These are phyloP conservation scores for Hozukius guyotensis DNA, from an alignment of 2,797 vertebrate species.

Conservation along the genomic window DNA sequence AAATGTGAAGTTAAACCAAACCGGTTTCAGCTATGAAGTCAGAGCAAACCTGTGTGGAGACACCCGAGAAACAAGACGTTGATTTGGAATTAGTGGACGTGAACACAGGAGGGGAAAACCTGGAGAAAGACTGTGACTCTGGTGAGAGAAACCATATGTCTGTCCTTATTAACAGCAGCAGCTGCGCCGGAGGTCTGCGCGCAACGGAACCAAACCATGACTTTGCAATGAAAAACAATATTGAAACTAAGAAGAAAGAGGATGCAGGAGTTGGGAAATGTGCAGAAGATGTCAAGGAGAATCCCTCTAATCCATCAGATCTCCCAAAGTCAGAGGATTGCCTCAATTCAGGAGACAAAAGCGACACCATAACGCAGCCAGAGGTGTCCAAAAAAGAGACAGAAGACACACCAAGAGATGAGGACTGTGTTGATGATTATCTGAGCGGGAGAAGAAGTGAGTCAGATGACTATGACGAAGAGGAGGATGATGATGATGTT, in stretches of 20 bases:
- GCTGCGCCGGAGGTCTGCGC: conserved; percentile 5
- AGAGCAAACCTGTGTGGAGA: conserved; percentile 51
- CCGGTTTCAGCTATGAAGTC: conserved; percentile 41
- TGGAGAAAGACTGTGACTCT: conserved; percentile 42
- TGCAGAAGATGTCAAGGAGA: neutral
- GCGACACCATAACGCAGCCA: conserved; percentile 41
- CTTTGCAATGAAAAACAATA: neutral
- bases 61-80: conserved; percentile 53
- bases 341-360: conserved; percentile 41
- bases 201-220: conserved; percentile 40
- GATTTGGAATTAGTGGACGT: conserved; percentile 68
- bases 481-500: conserved; percentile 46
- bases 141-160: conserved; percentile 47
- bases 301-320: conserved; percentile 21
- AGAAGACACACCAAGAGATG: conserved; percentile 65
- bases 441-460: conserved; percentile 55
- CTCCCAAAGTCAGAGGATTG: conserved; percentile 30
- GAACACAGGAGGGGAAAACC: conserved; percentile 18
- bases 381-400: conserved; percentile 36
- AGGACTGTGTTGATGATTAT: conserved; percentile 52
- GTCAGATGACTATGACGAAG: conserved; percentile 59
- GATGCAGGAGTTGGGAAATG: neutral
- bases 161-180: conserved; percentile 21
- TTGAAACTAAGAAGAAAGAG: neutral
- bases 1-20: conserved; percentile 8